Evolutionary conservation across 2,797 vertebrate species (phyloP).

Genomic region (Remorina albescens): DNA sequence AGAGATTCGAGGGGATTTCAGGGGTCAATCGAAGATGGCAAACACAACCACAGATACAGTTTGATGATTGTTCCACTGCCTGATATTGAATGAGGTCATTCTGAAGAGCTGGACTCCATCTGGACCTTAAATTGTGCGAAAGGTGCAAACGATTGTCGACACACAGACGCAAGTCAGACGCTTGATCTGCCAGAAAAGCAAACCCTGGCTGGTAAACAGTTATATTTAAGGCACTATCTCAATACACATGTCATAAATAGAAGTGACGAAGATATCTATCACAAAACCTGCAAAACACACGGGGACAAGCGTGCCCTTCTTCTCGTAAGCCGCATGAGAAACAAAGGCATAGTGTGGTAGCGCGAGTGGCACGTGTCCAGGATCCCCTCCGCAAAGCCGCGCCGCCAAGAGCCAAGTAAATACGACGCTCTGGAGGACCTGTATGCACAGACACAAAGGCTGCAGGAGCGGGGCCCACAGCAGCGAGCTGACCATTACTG

Average conservation of each 20-base stretch:
- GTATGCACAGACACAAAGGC: conserved; percentile 64
- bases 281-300: conserved; percentile 67
- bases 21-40: not conserved
- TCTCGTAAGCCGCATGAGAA: conserved; percentile 48
- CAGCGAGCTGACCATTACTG: conserved; percentile 65
- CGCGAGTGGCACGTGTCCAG: conserved; percentile 61
- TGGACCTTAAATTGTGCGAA: conserved; percentile 13
- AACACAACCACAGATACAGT: not conserved
- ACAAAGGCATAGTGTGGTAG: conserved; percentile 76
- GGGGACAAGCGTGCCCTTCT: conserved; percentile 70
- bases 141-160: conserved; percentile 40
- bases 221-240: conserved; percentile 60
- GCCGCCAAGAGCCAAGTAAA: conserved; percentile 58
- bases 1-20: not conserved
- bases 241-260: conserved; percentile 73
- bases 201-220: conserved; percentile 43
- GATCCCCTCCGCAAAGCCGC: conserved; percentile 49
- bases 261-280: conserved; percentile 74
- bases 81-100: not conserved
- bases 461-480: conserved; percentile 33
- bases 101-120: not conserved
- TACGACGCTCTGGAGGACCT: conserved; percentile 28
- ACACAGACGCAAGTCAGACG: conserved; percentile 34
- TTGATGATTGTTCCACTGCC: not conserved
- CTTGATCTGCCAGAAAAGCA: conserved; percentile 57